Conservation (phyloP, 2,888 invertebrate genomes). For the Homarus gammarus region DNA sequence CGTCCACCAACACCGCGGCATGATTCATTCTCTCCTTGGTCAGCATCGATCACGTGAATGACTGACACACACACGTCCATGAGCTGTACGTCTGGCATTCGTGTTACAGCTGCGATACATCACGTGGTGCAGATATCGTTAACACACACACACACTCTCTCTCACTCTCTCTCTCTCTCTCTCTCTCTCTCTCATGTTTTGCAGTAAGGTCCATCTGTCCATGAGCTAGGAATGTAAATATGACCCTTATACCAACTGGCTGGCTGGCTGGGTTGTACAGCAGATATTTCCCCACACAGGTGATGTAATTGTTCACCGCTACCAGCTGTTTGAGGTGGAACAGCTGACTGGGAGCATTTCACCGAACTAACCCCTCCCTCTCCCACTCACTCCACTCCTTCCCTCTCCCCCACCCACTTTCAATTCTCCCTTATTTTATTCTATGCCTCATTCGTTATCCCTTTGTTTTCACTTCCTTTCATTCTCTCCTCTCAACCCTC, state of each 20-base stretch:
- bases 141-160: background rate
- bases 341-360: background rate
- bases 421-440: too few relatives aligned
- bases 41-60: background rate
- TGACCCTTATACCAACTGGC: background rate
- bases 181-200: background rate
- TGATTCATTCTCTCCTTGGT: background rate
- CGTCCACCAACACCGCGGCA: background rate
- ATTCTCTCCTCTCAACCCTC: background rate
- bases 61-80: background rate
- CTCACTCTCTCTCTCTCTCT: too few relatives aligned
- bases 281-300: background rate
- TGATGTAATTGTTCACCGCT: background rate
- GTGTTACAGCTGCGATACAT: background rate
- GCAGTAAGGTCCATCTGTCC: background rate
- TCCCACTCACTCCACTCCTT: background rate
- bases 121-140: background rate
- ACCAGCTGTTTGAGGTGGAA: background rate
- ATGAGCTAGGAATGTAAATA: background rate
- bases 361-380: too few relatives aligned
- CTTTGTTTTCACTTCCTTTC: too few relatives aligned
- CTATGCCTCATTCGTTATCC: too few relatives aligned
- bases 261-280: too few relatives aligned
- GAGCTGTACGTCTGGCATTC: constrained; percentile 2
- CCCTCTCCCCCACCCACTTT: too few relatives aligned